A percentile compares a stretch with the other conserved stretches of the same genome.
These are phyloP conservation scores for Chironex yamaguchii DNA, from an alignment of 30 jellyfish, hydroid and myxozoan species.

Conservation along the genomic window DNA sequence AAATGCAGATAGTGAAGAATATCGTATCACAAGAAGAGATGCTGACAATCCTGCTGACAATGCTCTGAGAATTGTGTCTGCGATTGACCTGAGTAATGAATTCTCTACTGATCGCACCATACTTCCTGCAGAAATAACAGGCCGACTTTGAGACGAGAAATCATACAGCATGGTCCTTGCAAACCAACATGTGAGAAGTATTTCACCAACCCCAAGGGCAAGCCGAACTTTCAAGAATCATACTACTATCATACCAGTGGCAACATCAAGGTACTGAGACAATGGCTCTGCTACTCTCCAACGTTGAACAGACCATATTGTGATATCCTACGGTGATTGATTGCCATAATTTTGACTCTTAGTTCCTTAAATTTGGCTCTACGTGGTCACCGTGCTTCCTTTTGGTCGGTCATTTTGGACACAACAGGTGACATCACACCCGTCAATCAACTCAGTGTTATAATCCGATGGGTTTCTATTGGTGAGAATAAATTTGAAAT, in stretches of 20 bases:
- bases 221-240: neutral
- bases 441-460: slow-evolving; percentile 23
- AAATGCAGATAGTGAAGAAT: too few species aligned
- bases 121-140: neutral
- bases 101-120: slow-evolving; percentile 42
- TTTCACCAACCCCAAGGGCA: neutral
- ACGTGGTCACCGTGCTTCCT: slow-evolving; percentile 10
- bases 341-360: slow-evolving; percentile 36
- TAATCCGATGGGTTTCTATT: slow-evolving; percentile 7
- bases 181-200: slow-evolving; percentile 10
- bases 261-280: neutral
- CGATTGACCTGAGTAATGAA: neutral
- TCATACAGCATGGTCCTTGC: slow-evolving; percentile 45
- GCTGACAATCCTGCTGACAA: too few species aligned
- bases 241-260: neutral
- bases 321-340: slow-evolving; percentile 12
- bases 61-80: too few species aligned
- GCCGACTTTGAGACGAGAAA: neutral
- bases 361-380: slow-evolving; percentile 20
- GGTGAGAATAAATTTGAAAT: too few species aligned
- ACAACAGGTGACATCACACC: slow-evolving; percentile 27
- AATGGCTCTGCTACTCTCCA: slow-evolving; percentile 38
- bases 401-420: slow-evolving; percentile 29
- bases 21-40: too few species aligned
- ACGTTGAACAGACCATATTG: slow-evolving; percentile 21